Evolutionary conservation across 2,113 vertebrate genomes (phyloP).

Genomic region (Phodopus roborovskii): DNA sequence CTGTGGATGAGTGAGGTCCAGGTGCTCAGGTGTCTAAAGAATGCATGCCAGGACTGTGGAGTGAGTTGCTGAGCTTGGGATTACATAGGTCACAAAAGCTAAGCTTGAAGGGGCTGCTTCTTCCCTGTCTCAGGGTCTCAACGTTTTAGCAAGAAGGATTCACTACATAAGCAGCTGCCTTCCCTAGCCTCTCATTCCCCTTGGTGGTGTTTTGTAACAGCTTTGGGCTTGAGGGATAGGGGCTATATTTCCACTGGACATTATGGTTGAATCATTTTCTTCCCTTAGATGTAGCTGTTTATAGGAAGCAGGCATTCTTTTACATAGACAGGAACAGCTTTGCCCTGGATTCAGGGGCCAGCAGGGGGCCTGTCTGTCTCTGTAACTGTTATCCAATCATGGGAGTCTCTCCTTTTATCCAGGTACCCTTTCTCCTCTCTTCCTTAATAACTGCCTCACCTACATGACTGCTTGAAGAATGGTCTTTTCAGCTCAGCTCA

Average conservation of each 20-base stretch:
- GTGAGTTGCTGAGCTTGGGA: not conserved
- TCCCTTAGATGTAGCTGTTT: no score
- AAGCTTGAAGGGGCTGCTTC: not conserved
- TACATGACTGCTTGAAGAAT: not conserved
- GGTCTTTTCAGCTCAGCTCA: not conserved
- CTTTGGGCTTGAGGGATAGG: not conserved
- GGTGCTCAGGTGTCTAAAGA: fast-evolving
- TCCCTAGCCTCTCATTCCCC: not conserved
- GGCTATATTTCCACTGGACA: not conserved
- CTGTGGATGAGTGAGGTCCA: not conserved
- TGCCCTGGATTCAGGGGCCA: not conserved
- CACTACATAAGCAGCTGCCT: not conserved
- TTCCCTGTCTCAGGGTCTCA: fast-evolving
- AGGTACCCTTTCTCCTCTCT: not conserved
- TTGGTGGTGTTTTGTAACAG: not conserved
- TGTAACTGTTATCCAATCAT: fast-evolving
- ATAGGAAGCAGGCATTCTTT: not conserved
- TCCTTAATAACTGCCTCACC: not conserved
- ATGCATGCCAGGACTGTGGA: no score
- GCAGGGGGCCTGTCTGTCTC: not conserved
- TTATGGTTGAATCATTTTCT: not conserved
- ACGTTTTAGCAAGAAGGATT: not conserved
- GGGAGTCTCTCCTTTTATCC: not conserved
- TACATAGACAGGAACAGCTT: not conserved
- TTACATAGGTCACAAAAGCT: not conserved